Percentiles rank a stretch among this genome's conserved stretches.
phyloP scores from a whole-genome alignment of 1,140 invertebrate species.

The Zeugodacus cucurbitae region DNA sequence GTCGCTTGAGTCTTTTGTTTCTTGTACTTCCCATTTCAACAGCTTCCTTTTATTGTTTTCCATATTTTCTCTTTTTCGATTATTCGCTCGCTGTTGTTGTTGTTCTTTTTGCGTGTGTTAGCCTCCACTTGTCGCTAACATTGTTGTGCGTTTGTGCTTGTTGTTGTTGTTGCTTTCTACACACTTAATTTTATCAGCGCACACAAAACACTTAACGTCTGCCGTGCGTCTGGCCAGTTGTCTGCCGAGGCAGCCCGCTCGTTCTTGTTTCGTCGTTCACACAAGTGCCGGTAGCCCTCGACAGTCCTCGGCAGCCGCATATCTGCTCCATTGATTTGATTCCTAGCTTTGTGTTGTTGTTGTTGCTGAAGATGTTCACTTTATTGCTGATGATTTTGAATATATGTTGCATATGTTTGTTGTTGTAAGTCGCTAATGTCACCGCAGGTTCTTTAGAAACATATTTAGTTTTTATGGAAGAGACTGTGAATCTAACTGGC shows the following conservation, averaged over 20 bases:
- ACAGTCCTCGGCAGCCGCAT: not conserved
- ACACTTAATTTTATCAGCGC: not conserved
- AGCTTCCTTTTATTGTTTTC: slow-evolving; percentile 35
- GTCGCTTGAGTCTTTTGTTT: slow-evolving; percentile 31
- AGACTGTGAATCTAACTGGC: not conserved
- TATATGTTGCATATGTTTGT: not conserved
- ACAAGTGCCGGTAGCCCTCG: not conserved
- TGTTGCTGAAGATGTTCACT: not conserved
- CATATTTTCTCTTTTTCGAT: not conserved
- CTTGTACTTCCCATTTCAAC: not conserved
- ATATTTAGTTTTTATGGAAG: not conserved
- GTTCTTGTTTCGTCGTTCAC: not conserved
- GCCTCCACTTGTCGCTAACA: not conserved
- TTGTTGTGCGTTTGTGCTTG: not conserved
- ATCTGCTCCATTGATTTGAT: not conserved
- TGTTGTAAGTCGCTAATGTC: not conserved
- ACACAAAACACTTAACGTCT: slow-evolving; percentile 11
- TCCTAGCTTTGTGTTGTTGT: not conserved
- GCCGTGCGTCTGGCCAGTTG: not conserved
- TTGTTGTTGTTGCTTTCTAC: slow-evolving; percentile 1
- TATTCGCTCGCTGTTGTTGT: not conserved
- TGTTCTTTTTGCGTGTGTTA: not conserved
- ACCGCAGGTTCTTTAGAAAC: not conserved
- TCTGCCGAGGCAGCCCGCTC: too few species aligned
- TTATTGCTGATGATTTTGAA: not conserved